A percentile compares a stretch with the other conserved stretches of the same genome.
These are phyloP conservation scores for Ptiloglossa arizonensis DNA, from an alignment of 1,140 invertebrate species.

Conservation along the genomic window DNA sequence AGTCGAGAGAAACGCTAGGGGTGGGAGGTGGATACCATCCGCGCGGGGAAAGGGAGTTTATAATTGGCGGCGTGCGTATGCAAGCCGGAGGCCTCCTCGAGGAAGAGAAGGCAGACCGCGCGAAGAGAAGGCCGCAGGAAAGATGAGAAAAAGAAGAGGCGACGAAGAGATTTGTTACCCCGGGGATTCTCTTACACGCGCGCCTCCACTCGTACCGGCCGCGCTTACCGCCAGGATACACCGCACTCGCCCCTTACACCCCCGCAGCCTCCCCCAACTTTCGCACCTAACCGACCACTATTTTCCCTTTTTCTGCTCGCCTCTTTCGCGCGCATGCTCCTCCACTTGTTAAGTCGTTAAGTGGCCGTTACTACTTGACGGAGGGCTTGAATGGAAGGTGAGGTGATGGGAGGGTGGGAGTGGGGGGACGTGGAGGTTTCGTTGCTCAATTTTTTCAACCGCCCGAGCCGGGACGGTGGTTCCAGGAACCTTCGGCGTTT, in stretches of 20 bases:
- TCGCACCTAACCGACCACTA: neutral
- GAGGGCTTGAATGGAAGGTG: constrained; percentile 9
- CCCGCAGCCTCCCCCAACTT: neutral
- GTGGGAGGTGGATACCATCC: neutral
- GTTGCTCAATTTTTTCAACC: neutral
- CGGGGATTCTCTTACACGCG: constrained; percentile 45
- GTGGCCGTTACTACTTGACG: constrained; percentile 22
- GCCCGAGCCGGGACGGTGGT: no score
- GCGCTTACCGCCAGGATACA: constrained; percentile 18
- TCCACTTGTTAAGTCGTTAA: constrained; percentile 55
- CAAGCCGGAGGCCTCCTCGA: constrained; percentile 38
- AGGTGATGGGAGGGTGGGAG: no score
- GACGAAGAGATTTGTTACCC: constrained; percentile 59
- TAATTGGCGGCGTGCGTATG: constrained; percentile 71
- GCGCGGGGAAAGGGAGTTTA: constrained; percentile 52
- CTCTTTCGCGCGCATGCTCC: constrained; percentile 1
- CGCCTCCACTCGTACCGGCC: constrained; percentile 8
- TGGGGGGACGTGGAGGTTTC: neutral
- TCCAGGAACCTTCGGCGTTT: neutral
- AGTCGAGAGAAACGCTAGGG: constrained; percentile 37
- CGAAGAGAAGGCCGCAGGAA: constrained; percentile 34
- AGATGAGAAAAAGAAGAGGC: constrained; percentile 33
- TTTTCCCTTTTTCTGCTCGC: constrained; percentile 13
- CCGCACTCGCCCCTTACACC: neutral
- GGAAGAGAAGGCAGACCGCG: neutral